Evolutionary conservation across 1,140 invertebrate species (phyloP).

Genomic region (Manduca sexta): DNA sequence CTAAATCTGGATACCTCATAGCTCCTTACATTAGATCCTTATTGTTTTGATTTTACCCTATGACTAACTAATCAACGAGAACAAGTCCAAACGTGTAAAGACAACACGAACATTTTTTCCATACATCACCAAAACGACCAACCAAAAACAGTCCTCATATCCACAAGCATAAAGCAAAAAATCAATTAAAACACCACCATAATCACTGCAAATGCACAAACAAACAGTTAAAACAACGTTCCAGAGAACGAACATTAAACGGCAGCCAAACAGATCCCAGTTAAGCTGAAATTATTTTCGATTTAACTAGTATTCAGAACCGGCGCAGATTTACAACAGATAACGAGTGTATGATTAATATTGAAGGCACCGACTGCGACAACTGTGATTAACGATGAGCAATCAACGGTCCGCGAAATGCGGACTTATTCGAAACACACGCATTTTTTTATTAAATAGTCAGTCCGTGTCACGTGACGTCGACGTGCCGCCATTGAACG

Average conservation of each 20-base stretch:
- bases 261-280: background rate
- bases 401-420: constrained; percentile 25
- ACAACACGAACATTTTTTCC: too few species aligned
- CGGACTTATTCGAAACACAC: constrained; percentile 16
- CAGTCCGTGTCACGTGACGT: too few species aligned
- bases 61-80: too few species aligned
- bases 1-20: too few species aligned
- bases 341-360: constrained; percentile 40
- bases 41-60: too few species aligned
- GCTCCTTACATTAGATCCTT: too few species aligned
- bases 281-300: constrained; percentile 25
- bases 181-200: too few species aligned
- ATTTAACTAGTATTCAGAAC: constrained; percentile 22
- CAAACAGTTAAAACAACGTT: background rate
- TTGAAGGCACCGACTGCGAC: constrained; percentile 24
- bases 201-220: background rate
- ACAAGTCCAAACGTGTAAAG: too few species aligned
- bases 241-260: background rate
- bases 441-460: background rate
- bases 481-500: too few species aligned
- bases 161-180: too few species aligned
- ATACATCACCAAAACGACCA: too few species aligned
- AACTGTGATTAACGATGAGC: constrained; percentile 30
- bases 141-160: too few species aligned
- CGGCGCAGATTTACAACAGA: constrained; percentile 22